These are phyloP conservation scores for sheep (Ovis aries) DNA, from an alignment of 2,113 vertebrate species.

Conservation along the genomic window ARS-UI_Ramb_v3.0 NC_056080.1:124821501-124822000, in stretches of 20 bases:
- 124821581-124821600: background rate
- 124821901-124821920: background rate
- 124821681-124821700: constrained; percentile 1
- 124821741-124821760: background rate
- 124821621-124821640: background rate
- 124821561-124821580: background rate
- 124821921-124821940: background rate
- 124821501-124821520: background rate
- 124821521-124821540: background rate
- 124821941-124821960: background rate
- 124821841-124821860: background rate
- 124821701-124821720: background rate
- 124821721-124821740: background rate
- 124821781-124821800: background rate
- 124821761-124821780: background rate
- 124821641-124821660: background rate
- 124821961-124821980: background rate
- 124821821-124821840: background rate
- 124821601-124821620: background rate
- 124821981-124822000: background rate
- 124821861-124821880: background rate
- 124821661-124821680: background rate
- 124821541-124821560: background rate
- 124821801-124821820: background rate
- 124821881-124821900: background rate